Base-by-base conservation (phyloP, 2,888 invertebrate species). In the Chaetogeoica ovagalla region DNA sequence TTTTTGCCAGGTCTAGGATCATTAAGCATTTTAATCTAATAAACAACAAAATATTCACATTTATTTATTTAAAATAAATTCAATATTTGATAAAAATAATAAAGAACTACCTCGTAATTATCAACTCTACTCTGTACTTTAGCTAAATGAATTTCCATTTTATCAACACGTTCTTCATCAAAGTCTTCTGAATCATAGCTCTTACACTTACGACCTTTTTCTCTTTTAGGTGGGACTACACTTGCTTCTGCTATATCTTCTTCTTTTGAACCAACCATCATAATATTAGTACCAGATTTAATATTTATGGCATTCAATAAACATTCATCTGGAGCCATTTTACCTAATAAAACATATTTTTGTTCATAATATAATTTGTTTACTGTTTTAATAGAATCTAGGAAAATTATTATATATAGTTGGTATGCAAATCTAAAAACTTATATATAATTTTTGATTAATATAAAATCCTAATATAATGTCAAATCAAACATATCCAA, bases 221-320 rank as follows among this genome's bases (percentile, higher is more conserved):
- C 79, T 71, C 79, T 79, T 79, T 79, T 79, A 70, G 91, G 91
- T 0, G 96, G 96, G 77, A 92, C 91, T 73, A 91, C 91, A 84
- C 91, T 91, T 0, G 93, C 95, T 85, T 93, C 93, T 63, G 92
- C 92, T 84, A 96, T 96, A 77, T 94, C 96, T 84, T 96, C 94
- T 85, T 98, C 98, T 4, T 94, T 88, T 0, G 96, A 97, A 0
- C 98, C 98, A 91, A 98, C 96, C 93, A 98, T 93, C 96, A 98
- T 97, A 17, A 98, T 89, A 87, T 97, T 97, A 83, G 94, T 92
- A 81, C 94, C 94, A 0, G 92, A 91, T 86, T 96, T 96, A 48
- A 97, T 87, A 84, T 93, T 93, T 82, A 97, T 86, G 72, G 90
- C 89, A 0, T 91, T 89, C n/a, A 97, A 87, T 69, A 90, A 90